These are phyloP conservation scores for Pagetopsis macropterus DNA, from an alignment of 2,797 vertebrate genomes.

Conservation along the genomic window DNA sequence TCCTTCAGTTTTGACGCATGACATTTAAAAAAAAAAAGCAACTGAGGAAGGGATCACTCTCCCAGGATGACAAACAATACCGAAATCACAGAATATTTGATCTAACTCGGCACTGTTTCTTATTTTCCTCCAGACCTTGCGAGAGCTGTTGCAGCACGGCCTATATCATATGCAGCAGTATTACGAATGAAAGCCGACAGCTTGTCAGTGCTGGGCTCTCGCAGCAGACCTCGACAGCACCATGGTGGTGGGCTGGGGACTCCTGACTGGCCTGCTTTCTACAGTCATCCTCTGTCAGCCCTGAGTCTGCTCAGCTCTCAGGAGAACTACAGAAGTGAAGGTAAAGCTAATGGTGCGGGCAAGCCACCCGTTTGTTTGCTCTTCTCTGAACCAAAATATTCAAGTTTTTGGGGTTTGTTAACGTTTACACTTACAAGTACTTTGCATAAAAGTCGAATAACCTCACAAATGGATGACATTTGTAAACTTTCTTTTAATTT, in stretches of 20 bases:
- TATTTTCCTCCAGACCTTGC: constrained; percentile 81
- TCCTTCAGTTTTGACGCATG: too few relatives aligned
- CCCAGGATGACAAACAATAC: background rate
- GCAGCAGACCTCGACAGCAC: constrained; percentile 83
- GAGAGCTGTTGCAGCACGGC: constrained; percentile 85
- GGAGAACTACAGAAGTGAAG: constrained; percentile 90
- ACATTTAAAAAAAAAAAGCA: too few relatives aligned
- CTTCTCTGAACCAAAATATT: constrained; percentile 32
- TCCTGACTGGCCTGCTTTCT: constrained; percentile 85
- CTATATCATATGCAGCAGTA: constrained; percentile 89
- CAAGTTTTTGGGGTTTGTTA: constrained; percentile 24
- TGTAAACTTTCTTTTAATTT: background rate
- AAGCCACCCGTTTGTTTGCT: constrained; percentile 46
- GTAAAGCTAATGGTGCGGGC: constrained; percentile 75
- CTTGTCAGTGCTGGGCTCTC: constrained; percentile 83
- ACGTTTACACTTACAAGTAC: constrained; percentile 8
- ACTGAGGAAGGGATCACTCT: background rate
- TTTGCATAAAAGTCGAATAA: background rate
- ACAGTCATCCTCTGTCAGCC: constrained; percentile 83
- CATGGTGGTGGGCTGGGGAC: constrained; percentile 74
- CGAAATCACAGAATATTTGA: background rate
- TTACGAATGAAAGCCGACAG: constrained; percentile 90
- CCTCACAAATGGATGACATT: constrained; percentile 5
- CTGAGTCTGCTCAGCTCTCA: constrained; percentile 86
- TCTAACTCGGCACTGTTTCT: constrained; percentile 1